These are phyloP conservation scores for Synergus gifuensis DNA, from an alignment of 2,888 invertebrate genomes.

Conservation along the genomic window DNA sequence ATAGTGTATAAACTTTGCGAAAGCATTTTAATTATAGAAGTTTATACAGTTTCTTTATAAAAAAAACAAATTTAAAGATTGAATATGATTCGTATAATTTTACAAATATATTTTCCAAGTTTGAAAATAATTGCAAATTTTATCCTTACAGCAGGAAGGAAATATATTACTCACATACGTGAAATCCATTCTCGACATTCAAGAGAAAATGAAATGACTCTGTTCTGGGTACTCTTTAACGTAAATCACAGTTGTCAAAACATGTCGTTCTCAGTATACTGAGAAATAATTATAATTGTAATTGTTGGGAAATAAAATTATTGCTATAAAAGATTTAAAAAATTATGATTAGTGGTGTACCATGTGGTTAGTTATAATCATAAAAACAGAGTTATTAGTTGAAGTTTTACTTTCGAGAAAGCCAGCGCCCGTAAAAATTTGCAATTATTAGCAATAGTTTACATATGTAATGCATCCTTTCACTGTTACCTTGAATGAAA, in stretches of 20 bases:
- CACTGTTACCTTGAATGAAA: too few relatives aligned
- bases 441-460: neutral
- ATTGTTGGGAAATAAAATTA: neutral
- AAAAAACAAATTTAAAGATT: neutral
- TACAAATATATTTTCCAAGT: neutral
- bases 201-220: neutral
- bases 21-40: neutral
- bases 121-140: neutral
- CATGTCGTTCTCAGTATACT: neutral
- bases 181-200: neutral
- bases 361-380: neutral
- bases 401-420: neutral
- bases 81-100: neutral
- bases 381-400: neutral
- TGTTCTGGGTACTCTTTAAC: neutral
- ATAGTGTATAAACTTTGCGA: neutral
- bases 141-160: neutral
- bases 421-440: neutral
- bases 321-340: neutral
- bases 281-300: too few relatives aligned
- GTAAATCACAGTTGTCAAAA: neutral
- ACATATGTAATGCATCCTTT: neutral
- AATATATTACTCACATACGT: neutral
- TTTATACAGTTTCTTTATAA: neutral
- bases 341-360: neutral